Percentiles rank a stretch among this genome's conserved stretches.
phyloP scores from a whole-genome alignment of 2,888 invertebrate species.

The Cheilosia impressa region DNA sequence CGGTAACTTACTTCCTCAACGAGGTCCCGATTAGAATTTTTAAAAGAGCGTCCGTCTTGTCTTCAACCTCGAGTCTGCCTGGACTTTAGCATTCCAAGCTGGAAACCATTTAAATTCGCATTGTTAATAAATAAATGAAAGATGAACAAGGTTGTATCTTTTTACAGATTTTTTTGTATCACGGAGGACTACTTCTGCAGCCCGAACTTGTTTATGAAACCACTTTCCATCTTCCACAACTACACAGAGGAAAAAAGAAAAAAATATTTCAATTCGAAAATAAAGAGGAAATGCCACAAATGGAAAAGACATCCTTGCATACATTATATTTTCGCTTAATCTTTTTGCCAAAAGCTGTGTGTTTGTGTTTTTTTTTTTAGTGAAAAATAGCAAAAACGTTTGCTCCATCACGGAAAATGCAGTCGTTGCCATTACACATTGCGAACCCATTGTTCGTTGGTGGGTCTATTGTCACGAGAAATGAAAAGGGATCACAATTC shows the following conservation, averaged over 20 bases:
- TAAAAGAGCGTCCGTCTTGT: too few relatives aligned
- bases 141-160: too few relatives aligned
- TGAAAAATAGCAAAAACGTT: conserved; percentile 15
- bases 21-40: too few relatives aligned
- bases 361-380: not conserved
- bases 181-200: too few relatives aligned
- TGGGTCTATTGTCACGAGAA: conserved; percentile 52
- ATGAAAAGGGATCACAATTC: conserved; percentile 54
- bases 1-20: too few relatives aligned
- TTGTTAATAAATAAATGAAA: too few relatives aligned
- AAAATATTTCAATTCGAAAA: not conserved
- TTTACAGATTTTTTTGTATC: too few relatives aligned
- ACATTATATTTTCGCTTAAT: conserved; percentile 13
- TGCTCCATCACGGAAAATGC: conserved; percentile 56
- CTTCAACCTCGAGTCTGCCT: too few relatives aligned
- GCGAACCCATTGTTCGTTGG: conserved; percentile 37
- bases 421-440: conserved; percentile 62
- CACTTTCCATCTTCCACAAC: too few relatives aligned
- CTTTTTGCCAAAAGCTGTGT: not conserved
- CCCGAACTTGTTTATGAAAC: too few relatives aligned
- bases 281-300: not conserved
- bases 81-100: too few relatives aligned
- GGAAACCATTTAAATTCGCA: too few relatives aligned
- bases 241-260: not conserved
- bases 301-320: conserved; percentile 1